Conservation (phyloP, 2,888 invertebrate genomes). For the Entomobrya multifasciata region DNA sequence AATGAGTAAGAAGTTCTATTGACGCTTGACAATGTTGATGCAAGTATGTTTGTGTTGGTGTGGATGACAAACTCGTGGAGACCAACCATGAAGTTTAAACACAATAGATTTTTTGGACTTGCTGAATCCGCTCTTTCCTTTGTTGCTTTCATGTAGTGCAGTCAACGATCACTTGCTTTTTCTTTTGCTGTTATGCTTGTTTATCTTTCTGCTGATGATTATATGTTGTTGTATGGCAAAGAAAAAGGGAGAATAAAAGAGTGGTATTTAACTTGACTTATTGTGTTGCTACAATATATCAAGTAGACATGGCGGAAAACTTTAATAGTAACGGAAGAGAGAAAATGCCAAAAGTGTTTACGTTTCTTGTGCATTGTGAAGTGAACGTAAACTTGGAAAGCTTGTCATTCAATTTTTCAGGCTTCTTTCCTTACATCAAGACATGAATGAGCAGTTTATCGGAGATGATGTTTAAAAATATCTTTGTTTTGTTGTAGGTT, state of each 20-base stretch:
- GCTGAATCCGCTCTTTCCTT: not conserved
- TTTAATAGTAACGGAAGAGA: not conserved
- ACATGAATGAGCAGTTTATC: not conserved
- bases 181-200: not conserved
- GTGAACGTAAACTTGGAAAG: not conserved
- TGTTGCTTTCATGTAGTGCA: not conserved
- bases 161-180: not conserved
- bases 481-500: too few relatives aligned
- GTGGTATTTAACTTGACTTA: conserved; percentile 43
- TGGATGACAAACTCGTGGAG: conserved; percentile 51
- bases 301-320: conserved; percentile 38
- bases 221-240: too few relatives aligned
- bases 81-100: conserved; percentile 61
- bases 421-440: too few relatives aligned
- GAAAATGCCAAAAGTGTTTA: conserved; percentile 41
- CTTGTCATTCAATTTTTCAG: not conserved
- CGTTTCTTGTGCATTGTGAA: not conserved
- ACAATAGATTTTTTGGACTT: conserved; percentile 24
- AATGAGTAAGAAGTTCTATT: not conserved
- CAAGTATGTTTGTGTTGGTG: conserved; percentile 41
- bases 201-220: conserved; percentile 29
- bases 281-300: conserved; percentile 39
- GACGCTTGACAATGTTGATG: conserved; percentile 54
- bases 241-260: conserved; percentile 27
- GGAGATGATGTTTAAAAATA: conserved; percentile 35